These are phyloP conservation scores for Heliconius ismenius DNA, from an alignment of 2,888 invertebrate species.

Conservation along the genomic window DNA sequence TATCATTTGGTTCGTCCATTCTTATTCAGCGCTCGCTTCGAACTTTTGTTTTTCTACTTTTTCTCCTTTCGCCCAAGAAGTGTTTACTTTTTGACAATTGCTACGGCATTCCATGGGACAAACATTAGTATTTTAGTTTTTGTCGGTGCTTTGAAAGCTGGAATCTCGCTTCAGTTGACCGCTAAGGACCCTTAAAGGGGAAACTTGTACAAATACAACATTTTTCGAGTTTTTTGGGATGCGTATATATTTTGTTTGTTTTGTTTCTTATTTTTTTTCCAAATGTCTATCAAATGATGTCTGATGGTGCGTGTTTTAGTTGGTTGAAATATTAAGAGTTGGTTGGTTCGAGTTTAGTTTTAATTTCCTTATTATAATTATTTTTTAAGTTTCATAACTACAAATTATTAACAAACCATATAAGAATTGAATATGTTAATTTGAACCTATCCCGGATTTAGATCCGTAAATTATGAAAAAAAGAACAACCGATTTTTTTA, in stretches of 20 bases:
- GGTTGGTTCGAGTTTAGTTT: background rate
- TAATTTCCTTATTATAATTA: background rate
- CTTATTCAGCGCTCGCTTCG: slow-evolving; percentile 60
- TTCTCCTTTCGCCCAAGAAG: slow-evolving; percentile 60
- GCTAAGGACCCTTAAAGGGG: slow-evolving; percentile 28
- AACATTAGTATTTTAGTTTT: slow-evolving; percentile 63
- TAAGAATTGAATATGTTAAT: too few relatives aligned
- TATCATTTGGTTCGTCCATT: slow-evolving; percentile 67
- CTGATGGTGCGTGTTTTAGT: slow-evolving; percentile 6
- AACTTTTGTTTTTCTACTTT: slow-evolving; percentile 71
- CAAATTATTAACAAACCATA: too few relatives aligned
- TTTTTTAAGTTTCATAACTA: too few relatives aligned
- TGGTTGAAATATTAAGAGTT: background rate
- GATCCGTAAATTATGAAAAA: too few relatives aligned
- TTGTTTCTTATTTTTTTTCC: slow-evolving; percentile 11
- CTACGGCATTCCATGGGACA: slow-evolving; percentile 67
- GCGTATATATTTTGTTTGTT: slow-evolving; percentile 20
- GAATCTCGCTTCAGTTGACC: slow-evolving; percentile 43
- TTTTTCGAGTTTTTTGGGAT: slow-evolving; percentile 22
- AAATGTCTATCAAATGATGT: slow-evolving; percentile 1
- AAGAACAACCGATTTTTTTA: too few relatives aligned
- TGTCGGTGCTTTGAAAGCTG: slow-evolving; percentile 48
- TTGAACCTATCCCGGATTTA: too few relatives aligned
- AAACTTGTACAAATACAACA: slow-evolving; percentile 28
- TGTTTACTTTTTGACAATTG: slow-evolving; percentile 78